These are phyloP conservation scores for Cinclus cinclus DNA, from an alignment of 2,113 vertebrate genomes.

Conservation along the genomic window DNA sequence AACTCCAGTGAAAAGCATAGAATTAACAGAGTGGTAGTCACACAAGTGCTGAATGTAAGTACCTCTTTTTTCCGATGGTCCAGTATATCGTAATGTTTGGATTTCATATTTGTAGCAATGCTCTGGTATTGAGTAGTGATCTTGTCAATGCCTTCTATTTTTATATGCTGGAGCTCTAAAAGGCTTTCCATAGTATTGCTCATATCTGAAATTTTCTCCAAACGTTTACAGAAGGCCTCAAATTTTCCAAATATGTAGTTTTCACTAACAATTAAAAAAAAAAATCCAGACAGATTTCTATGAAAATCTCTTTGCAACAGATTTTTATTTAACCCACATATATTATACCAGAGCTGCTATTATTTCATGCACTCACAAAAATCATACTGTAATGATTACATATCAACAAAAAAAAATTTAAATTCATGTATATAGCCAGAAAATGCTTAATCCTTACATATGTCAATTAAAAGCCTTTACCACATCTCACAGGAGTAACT, in stretches of 20 bases:
- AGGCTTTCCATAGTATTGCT: slow-evolving; percentile 76
- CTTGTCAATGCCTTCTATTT: slow-evolving; percentile 82
- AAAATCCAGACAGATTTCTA: neutral
- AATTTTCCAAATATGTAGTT: slow-evolving; percentile 88
- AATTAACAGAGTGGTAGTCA: neutral
- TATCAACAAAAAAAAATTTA: neutral
- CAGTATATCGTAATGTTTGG: slow-evolving; percentile 81
- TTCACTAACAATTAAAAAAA: slow-evolving; percentile 70
- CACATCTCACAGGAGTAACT: neutral
- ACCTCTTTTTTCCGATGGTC: slow-evolving; percentile 82
- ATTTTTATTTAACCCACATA: neutral
- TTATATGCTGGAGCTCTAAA: slow-evolving; percentile 71
- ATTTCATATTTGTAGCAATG: slow-evolving; percentile 72
- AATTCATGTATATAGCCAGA: neutral
- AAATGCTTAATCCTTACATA: neutral
- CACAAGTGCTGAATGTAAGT: neutral
- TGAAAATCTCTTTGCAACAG: neutral
- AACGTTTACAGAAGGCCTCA: slow-evolving; percentile 80
- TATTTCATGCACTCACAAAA: neutral
- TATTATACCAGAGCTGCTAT: neutral
- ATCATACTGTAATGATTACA: neutral
- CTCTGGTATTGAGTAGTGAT: slow-evolving; percentile 73
- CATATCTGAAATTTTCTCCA: slow-evolving; percentile 82
- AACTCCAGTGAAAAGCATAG: neutral
- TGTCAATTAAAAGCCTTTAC: neutral